Base-by-base conservation (phyloP, 2,797 vertebrate genomes). In the Podarcis lilfordi region DNA sequence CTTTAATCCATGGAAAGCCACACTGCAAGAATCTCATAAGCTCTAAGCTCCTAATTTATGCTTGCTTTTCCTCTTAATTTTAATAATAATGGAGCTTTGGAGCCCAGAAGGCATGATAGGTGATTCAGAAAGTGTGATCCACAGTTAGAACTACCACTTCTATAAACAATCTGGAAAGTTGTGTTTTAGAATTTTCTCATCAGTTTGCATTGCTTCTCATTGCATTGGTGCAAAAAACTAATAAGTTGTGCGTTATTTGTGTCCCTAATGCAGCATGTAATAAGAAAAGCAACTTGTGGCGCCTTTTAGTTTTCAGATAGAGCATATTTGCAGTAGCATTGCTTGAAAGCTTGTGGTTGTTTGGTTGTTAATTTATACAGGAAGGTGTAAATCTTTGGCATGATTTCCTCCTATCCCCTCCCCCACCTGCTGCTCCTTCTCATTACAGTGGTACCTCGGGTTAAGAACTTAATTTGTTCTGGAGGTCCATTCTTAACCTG, bases 381-480 rank as follows among this genome's bases (percentile, higher is more conserved):
- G 81, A 93, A 94, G 93, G 89, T 91, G 83, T 92, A 90, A 92
- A 92, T 89, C 88, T 89, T 85, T 76, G 83, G 93, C 61, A 89
- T 75, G 86, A 91, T 86, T 92, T 91, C 5, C 10, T 69, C n/a
- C 19, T 6, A 71, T 79, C 2, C 0, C 8, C 6, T 55, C 50
- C 50, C 50, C 50, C 13, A 55, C 50, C 13, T 50, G 50, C 13
- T 55, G 50, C 50, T n/a, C n/a, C 1, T 0, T n/a, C 50, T 88
- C 37, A 71, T 75, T 35, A 43, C 43, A 43, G 43, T 43, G 43
- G 43, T 43, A 43, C 40, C 40, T 43, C 6, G 7, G 40, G 40
- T 43, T 43, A 40, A 40, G 40, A 40, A 40, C 40, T 40, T 32
- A 32, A 32, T 32, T 32, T 32, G 32, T 32, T 32, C 32, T 32